A percentile compares a stretch with the other conserved stretches of the same genome.
Conservation (phyloP, 1,140 invertebrate species). For the Anadara kagoshimensis region DNA sequence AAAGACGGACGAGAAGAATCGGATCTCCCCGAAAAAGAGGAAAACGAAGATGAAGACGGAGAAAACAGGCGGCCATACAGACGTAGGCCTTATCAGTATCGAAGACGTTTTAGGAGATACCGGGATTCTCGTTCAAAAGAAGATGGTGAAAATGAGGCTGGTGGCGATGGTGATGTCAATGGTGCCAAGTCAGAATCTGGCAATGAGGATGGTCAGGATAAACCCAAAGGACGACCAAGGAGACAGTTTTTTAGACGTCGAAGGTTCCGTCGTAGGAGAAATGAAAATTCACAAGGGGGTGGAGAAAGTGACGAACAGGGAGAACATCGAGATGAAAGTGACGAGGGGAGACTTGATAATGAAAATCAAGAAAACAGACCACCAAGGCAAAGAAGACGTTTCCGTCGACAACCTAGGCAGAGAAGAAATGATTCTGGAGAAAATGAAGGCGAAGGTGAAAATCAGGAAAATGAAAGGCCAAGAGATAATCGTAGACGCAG, state of each 20-base stretch:
- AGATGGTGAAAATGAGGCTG: slow-evolving; percentile 17
- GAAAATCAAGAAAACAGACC: slow-evolving; percentile 14
- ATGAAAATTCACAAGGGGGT: background rate
- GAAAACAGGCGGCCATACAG: slow-evolving; percentile 39
- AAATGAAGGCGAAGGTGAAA: slow-evolving; percentile 44
- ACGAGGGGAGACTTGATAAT: slow-evolving; percentile 22
- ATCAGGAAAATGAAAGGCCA: slow-evolving; percentile 39
- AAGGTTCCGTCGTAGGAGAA: too few relatives aligned
- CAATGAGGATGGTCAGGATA: background rate
- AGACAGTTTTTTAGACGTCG: too few relatives aligned
- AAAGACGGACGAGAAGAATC: slow-evolving; percentile 47
- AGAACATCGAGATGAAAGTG: slow-evolving; percentile 16
- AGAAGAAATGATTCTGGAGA: slow-evolving; percentile 24
- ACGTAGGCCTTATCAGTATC: slow-evolving; percentile 28
- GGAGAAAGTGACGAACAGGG: slow-evolving; percentile 16
- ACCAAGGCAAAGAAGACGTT: slow-evolving; percentile 25
- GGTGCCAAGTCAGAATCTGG: slow-evolving; percentile 2
- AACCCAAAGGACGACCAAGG: too few relatives aligned
- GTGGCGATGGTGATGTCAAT: background rate
- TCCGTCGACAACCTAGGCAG: slow-evolving; percentile 31
- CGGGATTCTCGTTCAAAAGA: background rate
- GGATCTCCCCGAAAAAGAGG: slow-evolving; percentile 51
- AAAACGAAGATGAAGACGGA: slow-evolving; percentile 54
- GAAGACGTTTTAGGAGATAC: background rate
- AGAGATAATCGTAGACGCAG: slow-evolving; percentile 29